Evolutionary conservation across 2,888 invertebrate genomes (phyloP), one percentile per base, ranked within the genome.

Genomic region (Adelphocoris suturalis): DNA sequence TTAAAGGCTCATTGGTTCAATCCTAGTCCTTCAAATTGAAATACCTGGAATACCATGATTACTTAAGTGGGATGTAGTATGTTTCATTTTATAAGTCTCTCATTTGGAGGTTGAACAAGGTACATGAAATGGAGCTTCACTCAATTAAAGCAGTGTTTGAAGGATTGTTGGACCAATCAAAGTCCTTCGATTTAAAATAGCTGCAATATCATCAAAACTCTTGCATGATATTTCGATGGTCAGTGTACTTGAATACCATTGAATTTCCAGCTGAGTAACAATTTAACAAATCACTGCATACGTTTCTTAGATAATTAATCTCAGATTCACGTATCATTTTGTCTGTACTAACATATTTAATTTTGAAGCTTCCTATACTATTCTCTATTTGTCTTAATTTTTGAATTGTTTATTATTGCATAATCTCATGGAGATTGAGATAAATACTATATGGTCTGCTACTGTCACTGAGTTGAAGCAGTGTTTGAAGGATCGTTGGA

Each of bases 401-500:
- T 52, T 13, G 5, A 37, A 37, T 11, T 52, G 52, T 52, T 52
- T 5, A 16, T 7, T 37, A 37, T 37, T 37, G 37, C 3, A 37
- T 4, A 2, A 37, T 37, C 37, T 37, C 2, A 37, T 37, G 37
- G 37, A 37, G 37, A 37, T 37, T 37, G 37, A 2, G 7, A 2
- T 37, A 2, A 37, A 37, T 37, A 37, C 37, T 2, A 2, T 7
- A 37, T 4, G 7, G 7, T 4, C 37, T 37, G 2, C 37, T 11
- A 52, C 52, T 11, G 14, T 52, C 12, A 52, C 52, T 2, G 7
- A 37, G 7, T n/a, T n/a, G 14, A 16, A 52, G 52, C 82, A 82
- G 82, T 52, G 52, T 82, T 82, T 52, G 52, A 82, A 82, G 55
- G 27, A 52, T 48, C 16, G 82, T 47, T 82, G 52, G 82, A 16